These are phyloP conservation scores for Zophobas morio DNA, from an alignment of 1,140 invertebrate genomes.

Conservation along the genomic window DNA sequence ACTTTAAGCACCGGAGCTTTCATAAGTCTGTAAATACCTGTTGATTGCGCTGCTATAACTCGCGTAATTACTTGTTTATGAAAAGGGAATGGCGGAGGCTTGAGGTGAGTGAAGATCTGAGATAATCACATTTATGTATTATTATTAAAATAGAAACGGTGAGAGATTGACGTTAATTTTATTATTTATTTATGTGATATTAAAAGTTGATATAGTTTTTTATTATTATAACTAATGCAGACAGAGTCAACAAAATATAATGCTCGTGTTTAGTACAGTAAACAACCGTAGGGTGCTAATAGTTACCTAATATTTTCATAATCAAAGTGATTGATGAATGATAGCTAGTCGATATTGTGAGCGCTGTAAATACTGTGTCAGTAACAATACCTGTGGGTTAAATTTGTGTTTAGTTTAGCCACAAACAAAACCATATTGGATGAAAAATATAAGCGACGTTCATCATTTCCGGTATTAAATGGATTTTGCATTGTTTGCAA, in stretches of 20 bases:
- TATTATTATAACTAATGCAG: too few species aligned
- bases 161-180: too few species aligned
- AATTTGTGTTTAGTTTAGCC: too few species aligned
- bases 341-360: conserved; percentile 20
- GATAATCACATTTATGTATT: neutral
- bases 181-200: too few species aligned
- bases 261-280: neutral
- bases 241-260: neutral
- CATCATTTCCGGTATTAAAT: too few species aligned
- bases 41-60: conserved; percentile 20
- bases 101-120: neutral
- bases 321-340: conserved; percentile 20
- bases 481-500: too few species aligned
- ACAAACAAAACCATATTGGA: too few species aligned
- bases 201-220: too few species aligned
- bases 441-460: too few species aligned
- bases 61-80: neutral
- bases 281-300: neutral
- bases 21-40: conserved; percentile 8
- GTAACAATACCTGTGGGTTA: neutral
- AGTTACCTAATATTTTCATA: conserved; percentile 9
- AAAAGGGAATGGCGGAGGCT: neutral
- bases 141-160: too few species aligned
- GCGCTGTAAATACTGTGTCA: conserved; percentile 15
- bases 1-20: neutral